phyloP scores from a whole-genome alignment of 2,888 invertebrate genomes.

The Lepidonotus clava region DNA sequence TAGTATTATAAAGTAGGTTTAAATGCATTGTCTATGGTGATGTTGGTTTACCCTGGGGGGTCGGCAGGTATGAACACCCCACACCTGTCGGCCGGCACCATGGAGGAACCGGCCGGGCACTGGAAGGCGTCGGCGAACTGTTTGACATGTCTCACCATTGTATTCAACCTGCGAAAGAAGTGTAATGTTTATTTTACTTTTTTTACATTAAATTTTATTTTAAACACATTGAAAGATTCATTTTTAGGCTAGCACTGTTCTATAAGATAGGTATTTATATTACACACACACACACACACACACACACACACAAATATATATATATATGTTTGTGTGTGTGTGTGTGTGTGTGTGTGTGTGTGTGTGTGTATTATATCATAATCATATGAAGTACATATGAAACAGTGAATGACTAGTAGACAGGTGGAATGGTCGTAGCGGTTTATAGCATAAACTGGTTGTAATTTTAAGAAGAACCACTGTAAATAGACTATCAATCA shows the following conservation, averaged over 20 bases:
- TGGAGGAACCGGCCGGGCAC: conserved; percentile 56
- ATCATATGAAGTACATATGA: too few species aligned
- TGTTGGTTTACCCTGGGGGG: too few species aligned
- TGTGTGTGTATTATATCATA: not conserved
- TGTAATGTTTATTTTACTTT: not conserved
- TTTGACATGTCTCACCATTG: conserved; percentile 9
- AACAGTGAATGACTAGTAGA: too few species aligned
- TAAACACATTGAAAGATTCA: not conserved
- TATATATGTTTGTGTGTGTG: not conserved
- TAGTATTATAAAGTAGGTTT: too few species aligned
- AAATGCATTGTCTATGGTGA: too few species aligned
- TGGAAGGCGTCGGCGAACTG: conserved; percentile 56
- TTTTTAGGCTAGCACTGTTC: not conserved
- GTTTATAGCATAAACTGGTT: not conserved
- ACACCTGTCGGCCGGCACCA: conserved; percentile 58
- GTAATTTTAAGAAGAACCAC: not conserved
- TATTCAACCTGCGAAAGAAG: not conserved
- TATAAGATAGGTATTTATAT: not conserved
- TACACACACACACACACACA: too few species aligned
- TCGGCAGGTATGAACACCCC: not conserved
- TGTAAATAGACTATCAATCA: not conserved
- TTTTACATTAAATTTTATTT: not conserved
- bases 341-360: not conserved
- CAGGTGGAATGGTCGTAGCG: not conserved
- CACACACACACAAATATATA: too few species aligned